Evolutionary conservation across 2,888 invertebrate species (phyloP), one percentile per base, ranked within the genome.

Genomic region (Scaptomyza flava): DNA sequence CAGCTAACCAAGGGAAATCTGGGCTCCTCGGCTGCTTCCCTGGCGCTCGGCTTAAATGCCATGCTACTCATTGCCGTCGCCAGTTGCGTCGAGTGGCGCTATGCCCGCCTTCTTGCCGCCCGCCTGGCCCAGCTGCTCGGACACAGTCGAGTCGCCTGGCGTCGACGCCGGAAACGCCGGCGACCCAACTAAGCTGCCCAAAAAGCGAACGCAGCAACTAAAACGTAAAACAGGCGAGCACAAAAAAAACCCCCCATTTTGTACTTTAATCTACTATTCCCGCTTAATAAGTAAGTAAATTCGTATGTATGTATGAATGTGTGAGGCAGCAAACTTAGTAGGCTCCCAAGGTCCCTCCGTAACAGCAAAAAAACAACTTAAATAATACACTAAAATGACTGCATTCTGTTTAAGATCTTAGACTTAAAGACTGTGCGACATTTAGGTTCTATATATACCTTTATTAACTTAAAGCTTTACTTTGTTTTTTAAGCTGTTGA

Each of bases 1-100:
- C 94, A 95, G 86, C 93, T 95, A 57, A 94, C 94, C 47, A 93
- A 94, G 81, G 94, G 94, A 73, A 95, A 95, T 91, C 92, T 95
- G 60, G 95, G 94, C 83, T 93, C 93, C 61, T 93, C 94, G 30
- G 89, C 90, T 17, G 85, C 90, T n/a, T 88, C 90, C 2, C 78
- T 90, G 74, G 89, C 90, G 14, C 66, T 91, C 4, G 89, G 90
- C 57, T 68, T 90, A 48, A 91, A 89, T 58, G 87, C 89, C 60
- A 87, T 90, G 70, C 77, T 90, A 4, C 79, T 91, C 23, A 89
- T 91, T 50, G 89, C 91, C 23, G 80, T 87, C 41, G 78, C 89
- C 68, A 87, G 89, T 38, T 85, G 81, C n/a, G 68, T 78, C 6
- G 87, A 87, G 27, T 78, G 84, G 82, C 79, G 84, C 0, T 77